Percentiles rank a stretch among this genome's conserved stretches.
Evolutionary conservation across 2,113 vertebrate species (phyloP).

Genomic region (Rhinopomastus cyanomelas): DNA sequence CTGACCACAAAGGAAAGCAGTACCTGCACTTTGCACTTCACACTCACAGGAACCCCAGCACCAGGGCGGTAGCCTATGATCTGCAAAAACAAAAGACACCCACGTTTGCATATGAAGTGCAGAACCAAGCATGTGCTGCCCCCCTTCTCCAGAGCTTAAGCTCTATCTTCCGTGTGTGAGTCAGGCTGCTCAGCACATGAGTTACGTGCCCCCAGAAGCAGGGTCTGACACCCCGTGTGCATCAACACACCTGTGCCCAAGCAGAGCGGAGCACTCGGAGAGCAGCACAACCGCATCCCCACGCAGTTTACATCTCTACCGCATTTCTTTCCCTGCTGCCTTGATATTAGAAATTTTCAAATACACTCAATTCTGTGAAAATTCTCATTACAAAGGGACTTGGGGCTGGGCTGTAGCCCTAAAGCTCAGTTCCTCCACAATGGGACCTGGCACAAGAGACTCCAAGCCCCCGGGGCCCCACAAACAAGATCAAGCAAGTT

Average conservation of each 20-base stretch:
- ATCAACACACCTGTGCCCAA: accelerated
- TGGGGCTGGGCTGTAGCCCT: too few relatives aligned
- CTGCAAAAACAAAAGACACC: conserved; percentile 65
- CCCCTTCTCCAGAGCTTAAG: background rate
- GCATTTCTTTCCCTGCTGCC: background rate
- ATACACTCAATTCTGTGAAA: background rate
- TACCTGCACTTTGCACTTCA: conserved; percentile 91
- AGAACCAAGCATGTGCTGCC: accelerated
- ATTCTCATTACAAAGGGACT: background rate
- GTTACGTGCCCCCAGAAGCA: background rate
- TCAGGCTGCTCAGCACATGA: background rate
- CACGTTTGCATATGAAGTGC: background rate
- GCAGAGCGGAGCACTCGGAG: background rate
- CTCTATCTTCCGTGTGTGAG: background rate
- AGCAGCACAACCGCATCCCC: background rate
- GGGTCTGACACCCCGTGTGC: background rate
- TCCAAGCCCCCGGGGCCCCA: background rate
- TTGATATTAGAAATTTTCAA: background rate
- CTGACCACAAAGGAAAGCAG: background rate
- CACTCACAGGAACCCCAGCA: conserved; percentile 84
- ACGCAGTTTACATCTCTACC: background rate
- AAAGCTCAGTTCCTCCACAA: background rate
- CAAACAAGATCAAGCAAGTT: background rate
- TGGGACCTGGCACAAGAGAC: background rate
- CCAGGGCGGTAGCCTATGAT: conserved; percentile 93